Conservation (phyloP, 2,888 invertebrate genomes). For the Nemoura dubitans region DNA sequence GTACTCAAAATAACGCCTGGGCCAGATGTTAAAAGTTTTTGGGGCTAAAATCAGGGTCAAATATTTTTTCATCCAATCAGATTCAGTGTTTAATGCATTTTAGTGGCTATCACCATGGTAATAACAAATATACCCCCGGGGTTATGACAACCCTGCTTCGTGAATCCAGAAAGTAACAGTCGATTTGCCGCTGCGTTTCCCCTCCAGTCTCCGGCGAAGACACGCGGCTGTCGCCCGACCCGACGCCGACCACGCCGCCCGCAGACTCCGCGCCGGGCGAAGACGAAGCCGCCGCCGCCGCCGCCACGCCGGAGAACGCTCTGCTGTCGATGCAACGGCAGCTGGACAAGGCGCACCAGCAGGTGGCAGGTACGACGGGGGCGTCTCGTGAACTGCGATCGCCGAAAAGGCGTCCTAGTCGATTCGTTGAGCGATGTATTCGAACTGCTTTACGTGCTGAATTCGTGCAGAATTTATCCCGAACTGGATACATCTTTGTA, state of each 20-base stretch:
- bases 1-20: too few species aligned
- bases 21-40: too few species aligned
- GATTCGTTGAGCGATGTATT: too few species aligned
- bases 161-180: not conserved
- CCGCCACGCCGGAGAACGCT: not conserved
- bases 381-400: not conserved
- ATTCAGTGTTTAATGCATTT: too few species aligned
- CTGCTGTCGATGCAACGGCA: constrained; percentile 7
- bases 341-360: not conserved
- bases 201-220: not conserved
- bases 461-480: too few species aligned
- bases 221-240: not conserved
- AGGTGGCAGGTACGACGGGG: not conserved
- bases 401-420: too few species aligned
- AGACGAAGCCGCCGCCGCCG: not conserved
- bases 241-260: not conserved
- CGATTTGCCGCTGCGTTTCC: constrained; percentile 21
- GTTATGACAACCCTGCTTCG: not conserved
- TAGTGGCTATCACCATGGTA: too few species aligned
- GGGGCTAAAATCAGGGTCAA: too few species aligned
- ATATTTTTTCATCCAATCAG: too few species aligned
- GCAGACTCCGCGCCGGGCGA: not conserved
- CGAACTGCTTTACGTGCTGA: too few species aligned
- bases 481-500: too few species aligned
- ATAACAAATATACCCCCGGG: too few species aligned